A percentile compares a stretch with the other conserved stretches of the same genome.
Evolutionary conservation across 2,797 vertebrate species (phyloP).

Genomic region (Myotis myotis): DNA sequence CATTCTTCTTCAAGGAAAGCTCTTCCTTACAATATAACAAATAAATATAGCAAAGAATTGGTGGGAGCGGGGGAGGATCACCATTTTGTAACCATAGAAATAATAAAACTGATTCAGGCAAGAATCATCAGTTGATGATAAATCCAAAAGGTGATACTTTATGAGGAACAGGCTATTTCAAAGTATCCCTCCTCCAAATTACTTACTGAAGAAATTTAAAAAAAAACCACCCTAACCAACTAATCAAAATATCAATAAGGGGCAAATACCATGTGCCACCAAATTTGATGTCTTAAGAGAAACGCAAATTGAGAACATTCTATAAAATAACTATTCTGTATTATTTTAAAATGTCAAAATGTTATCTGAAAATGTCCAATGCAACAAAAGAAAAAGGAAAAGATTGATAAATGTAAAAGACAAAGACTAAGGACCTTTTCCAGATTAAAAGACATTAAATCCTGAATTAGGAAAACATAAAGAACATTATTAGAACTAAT

Average conservation of each 20-base stretch:
- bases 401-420: not conserved
- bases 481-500: conserved; percentile 1
- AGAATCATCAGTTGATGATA: conserved; percentile 29
- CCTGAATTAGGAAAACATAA: not conserved
- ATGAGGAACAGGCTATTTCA: not conserved
- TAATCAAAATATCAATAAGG: conserved; percentile 33
- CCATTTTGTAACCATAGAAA: conserved; percentile 9
- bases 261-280: not conserved
- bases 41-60: conserved; percentile 27
- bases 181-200: conserved; percentile 17
- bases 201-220: conserved; percentile 3
- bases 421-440: not conserved
- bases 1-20: conserved; percentile 36
- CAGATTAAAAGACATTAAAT: conserved; percentile 45
- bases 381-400: not conserved
- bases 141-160: not conserved
- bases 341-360: not conserved
- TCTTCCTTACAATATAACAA: conserved; percentile 37
- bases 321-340: conserved; percentile 33
- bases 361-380: not conserved
- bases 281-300: conserved; percentile 5
- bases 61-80: not conserved
- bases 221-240: not conserved
- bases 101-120: conserved; percentile 47
- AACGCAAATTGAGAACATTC: conserved; percentile 18